Percentiles rank a stretch among this genome's conserved stretches.
Conservation (phyloP, 30 jellyfish, hydroid and myxozoan genomes). For the Turritopsis rubra region DNA sequence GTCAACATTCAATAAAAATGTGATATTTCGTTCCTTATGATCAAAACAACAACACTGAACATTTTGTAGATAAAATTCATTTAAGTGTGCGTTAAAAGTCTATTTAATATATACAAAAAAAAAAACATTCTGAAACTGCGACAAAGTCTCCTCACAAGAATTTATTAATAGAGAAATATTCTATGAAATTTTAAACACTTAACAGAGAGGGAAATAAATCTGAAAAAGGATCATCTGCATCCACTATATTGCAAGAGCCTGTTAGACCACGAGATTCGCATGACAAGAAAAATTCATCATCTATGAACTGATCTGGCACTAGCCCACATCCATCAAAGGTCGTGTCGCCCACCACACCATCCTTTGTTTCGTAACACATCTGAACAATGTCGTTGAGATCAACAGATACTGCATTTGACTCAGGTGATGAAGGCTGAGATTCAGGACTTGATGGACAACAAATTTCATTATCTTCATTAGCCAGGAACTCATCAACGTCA, state of each 20-base stretch:
- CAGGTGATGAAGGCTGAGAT: conserved; percentile 87
- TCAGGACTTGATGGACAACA: conserved; percentile 78
- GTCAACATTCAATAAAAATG: no score
- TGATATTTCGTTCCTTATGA: no score
- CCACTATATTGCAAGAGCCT: conserved; percentile 40
- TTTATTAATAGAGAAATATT: neutral
- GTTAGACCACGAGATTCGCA: conserved; percentile 42
- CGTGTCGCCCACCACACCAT: conserved; percentile 98
- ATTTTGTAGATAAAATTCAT: neutral
- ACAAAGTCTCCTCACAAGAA: no score
- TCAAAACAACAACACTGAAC: neutral
- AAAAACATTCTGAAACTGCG: neutral
- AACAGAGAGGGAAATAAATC: conserved; percentile 85
- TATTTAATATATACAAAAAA: no score
- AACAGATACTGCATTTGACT: conserved; percentile 57
- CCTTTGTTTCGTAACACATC: conserved; percentile 66
- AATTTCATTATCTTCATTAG: conserved; percentile 64
- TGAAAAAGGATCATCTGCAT: conserved; percentile 67
- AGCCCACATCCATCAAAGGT: conserved; percentile 80
- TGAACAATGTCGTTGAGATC: conserved; percentile 50
- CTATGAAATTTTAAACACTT: conserved; percentile 49
- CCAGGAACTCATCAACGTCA: conserved; percentile 58
- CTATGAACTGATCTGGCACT: conserved; percentile 45
- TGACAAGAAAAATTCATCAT: conserved; percentile 38
- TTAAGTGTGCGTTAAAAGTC: neutral